Evolutionary conservation across 2,797 vertebrate species (phyloP).

Genomic region (Hydrocynus forskahlii): DNA sequence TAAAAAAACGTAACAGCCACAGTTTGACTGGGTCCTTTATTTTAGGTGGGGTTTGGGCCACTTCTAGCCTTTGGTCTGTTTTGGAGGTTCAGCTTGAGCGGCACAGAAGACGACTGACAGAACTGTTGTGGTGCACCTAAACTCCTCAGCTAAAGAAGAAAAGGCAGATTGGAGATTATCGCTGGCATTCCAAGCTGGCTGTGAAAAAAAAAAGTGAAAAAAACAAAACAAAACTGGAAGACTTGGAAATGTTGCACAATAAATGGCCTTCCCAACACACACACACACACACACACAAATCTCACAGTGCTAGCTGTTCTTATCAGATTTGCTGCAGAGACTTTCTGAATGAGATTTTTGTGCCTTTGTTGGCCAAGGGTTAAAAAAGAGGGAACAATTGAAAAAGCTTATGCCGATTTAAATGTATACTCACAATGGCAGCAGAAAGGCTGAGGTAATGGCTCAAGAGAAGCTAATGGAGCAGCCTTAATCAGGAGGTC

Average conservation of each 20-base stretch:
- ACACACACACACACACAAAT: no score
- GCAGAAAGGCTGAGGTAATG: slow-evolving; percentile 34
- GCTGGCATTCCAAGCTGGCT: slow-evolving; percentile 65
- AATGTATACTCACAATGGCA: slow-evolving; percentile 17
- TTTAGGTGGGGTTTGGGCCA: background rate
- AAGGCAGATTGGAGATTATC: slow-evolving; percentile 79
- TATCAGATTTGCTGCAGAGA: slow-evolving; percentile 67
- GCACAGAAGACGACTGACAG: background rate
- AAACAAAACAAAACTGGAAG: background rate
- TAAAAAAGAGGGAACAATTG: slow-evolving; percentile 41
- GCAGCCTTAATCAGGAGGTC: slow-evolving; percentile 18
- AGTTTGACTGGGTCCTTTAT: background rate
- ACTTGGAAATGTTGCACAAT: slow-evolving; percentile 64
- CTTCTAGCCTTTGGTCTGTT: background rate
- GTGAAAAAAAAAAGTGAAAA: slow-evolving; percentile 59
- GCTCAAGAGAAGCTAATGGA: slow-evolving; percentile 29
- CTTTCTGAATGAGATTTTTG: slow-evolving; percentile 39
- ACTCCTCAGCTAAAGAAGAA: slow-evolving; percentile 61
- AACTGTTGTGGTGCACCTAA: slow-evolving; percentile 7
- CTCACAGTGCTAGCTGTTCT: slow-evolving; percentile 59
- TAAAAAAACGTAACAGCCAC: background rate
- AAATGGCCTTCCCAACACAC: slow-evolving; percentile 61
- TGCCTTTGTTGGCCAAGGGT: slow-evolving; percentile 17
- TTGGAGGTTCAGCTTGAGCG: background rate
- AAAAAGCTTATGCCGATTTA: slow-evolving; percentile 24